phyloP scores from a whole-genome alignment of 1,140 invertebrate species.

The Tetragonula clypearis region DNA sequence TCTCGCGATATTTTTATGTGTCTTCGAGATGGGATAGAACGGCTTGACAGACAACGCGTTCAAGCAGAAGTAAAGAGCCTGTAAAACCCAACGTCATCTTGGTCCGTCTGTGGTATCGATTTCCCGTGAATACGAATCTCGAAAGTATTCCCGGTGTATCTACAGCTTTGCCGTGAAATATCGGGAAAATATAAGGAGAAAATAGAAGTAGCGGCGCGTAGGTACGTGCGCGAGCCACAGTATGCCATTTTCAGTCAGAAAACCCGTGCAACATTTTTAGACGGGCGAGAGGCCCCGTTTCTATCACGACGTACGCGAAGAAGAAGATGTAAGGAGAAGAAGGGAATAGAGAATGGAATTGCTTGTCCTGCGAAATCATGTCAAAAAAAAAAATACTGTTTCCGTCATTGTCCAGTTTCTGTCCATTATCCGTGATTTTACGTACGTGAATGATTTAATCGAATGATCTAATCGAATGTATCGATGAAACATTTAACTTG shows the following conservation, averaged over 20 bases:
- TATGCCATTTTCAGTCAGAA: constrained; percentile 11
- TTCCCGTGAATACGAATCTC: constrained; percentile 50
- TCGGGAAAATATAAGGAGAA: constrained; percentile 41
- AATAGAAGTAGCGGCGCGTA: constrained; percentile 28
- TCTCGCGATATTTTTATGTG: constrained; percentile 48
- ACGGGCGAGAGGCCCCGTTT: not conserved
- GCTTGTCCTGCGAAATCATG: no score
- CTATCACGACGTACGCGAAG: not conserved
- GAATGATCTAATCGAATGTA: no score
- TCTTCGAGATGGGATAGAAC: constrained; percentile 47
- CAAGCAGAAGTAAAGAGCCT: constrained; percentile 44
- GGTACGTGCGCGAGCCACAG: not conserved
- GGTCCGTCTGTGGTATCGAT: constrained; percentile 50
- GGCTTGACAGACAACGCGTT: constrained; percentile 49
- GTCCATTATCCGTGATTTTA: no score
- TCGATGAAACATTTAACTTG: no score
- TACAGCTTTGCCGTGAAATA: constrained; percentile 42
- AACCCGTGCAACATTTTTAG: constrained; percentile 16
- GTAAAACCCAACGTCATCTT: constrained; percentile 49
- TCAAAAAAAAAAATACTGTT: no score
- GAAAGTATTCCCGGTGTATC: constrained; percentile 40
- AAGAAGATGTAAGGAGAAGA: not conserved
- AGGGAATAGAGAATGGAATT: not conserved
- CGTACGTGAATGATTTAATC: no score
- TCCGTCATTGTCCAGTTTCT: no score